These are phyloP conservation scores for Julus scanicus DNA, from an alignment of 2,888 invertebrate species.

Conservation along the genomic window DNA sequence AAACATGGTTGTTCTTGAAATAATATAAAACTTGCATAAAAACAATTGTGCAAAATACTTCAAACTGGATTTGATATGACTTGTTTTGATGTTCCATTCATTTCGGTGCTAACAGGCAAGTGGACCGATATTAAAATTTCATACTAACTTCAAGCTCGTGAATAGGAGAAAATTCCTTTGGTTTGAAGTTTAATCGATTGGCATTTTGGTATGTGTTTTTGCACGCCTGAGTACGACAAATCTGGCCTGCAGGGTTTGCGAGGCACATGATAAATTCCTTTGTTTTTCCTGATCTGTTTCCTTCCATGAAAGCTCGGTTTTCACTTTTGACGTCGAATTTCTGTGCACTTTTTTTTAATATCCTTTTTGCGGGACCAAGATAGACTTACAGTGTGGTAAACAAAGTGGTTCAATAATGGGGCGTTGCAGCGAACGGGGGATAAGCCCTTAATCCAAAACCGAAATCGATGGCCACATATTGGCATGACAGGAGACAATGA, in stretches of 20 bases:
- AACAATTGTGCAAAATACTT: too few species aligned
- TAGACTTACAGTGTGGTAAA: slow-evolving; percentile 39
- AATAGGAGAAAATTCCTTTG: background rate
- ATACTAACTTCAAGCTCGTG: background rate
- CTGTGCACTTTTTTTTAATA: background rate
- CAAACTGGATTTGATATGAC: too few species aligned
- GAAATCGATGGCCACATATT: slow-evolving; percentile 47
- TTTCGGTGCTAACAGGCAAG: slow-evolving; percentile 1
- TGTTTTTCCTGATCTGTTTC: background rate
- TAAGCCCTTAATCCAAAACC: slow-evolving; percentile 33
- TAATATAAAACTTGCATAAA: too few species aligned
- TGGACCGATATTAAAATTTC: slow-evolving; percentile 25
- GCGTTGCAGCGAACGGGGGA: slow-evolving; percentile 31
- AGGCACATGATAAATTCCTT: slow-evolving; percentile 1
- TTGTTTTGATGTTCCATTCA: background rate
- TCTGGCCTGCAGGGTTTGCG: background rate
- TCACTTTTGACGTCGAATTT: slow-evolving; percentile 20
- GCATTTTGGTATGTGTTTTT: background rate
- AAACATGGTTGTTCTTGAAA: too few species aligned
- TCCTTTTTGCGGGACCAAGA: slow-evolving; percentile 26
- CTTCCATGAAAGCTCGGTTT: background rate
- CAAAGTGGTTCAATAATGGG: slow-evolving; percentile 43
- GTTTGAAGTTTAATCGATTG: background rate
- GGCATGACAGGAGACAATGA: slow-evolving; percentile 47
- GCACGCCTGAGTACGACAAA: background rate